Base-by-base conservation (phyloP, 2,888 invertebrate species). In the Caenorhabditis macrosperma region DNA sequence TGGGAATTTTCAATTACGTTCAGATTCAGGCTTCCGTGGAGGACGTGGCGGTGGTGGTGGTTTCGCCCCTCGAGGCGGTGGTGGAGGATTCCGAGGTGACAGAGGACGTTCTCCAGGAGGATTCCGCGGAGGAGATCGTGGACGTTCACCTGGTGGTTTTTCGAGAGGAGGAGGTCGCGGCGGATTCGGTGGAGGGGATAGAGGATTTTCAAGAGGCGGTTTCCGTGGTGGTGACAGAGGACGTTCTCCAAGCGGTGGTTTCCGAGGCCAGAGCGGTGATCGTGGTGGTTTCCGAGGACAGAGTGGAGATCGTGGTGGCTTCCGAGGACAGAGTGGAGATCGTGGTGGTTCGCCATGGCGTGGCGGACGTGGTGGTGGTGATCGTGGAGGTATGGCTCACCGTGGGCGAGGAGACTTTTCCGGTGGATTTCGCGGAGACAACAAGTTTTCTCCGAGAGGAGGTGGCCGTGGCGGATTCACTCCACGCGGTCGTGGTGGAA, bases 401-500 rank as follows among this genome's bases (percentile, higher is more conserved):
- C 66, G 79, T 28, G 81, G 80, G 15, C 38, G 79, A 44, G 64
- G 79, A 55, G 79, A 79, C 17, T 82, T 79, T 63, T 74, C 74
- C 1, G 74, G 80, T 15, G 64, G 81, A 15, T 75, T 67, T 41
- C 77, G 80, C 17, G 71, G 79, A 15, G 76, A 63, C 24, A 77
- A 80, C 41, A 82, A 77, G 35, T 69, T 69, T 41, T 69, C 67
- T 12, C 64, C 64, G 4, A 67, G 76, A 77, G 81, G 78, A 35
- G 55, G 72, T 33, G 85, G 80, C 3, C 60, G 78, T 28, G 72
- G 76, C 54, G 72, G 68, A 20, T 84, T 84, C 69, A 80, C 78
- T 44, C 78, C 81, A 33, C 64, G 83, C 17, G 82, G 84, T 17
- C 81, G 81, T 26, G 76, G 82, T 7, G 69, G 77, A 38, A 74